phyloP scores from a whole-genome alignment of 2,797 vertebrate genomes.

The Phrynocephalus guinanensis region DNA sequence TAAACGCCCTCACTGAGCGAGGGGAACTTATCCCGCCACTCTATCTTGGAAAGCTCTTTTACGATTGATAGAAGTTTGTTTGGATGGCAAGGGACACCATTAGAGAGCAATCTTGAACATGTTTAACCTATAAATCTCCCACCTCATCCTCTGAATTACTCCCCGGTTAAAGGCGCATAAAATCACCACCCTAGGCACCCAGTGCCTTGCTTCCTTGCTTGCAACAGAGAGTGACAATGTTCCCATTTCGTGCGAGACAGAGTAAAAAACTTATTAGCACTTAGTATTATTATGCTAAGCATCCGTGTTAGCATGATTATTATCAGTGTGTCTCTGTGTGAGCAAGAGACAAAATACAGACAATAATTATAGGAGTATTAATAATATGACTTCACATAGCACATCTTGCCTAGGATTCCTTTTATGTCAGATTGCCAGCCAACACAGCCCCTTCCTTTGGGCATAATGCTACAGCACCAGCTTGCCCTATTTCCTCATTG shows the following conservation, averaged over 20 bases:
- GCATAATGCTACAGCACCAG: neutral
- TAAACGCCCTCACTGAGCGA: no score
- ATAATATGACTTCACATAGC: slow-evolving; percentile 2
- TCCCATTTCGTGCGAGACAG: neutral
- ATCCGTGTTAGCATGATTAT: slow-evolving; percentile 14
- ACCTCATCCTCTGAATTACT: neutral
- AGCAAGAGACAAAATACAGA: neutral
- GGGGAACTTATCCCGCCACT: no score
- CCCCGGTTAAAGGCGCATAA: neutral
- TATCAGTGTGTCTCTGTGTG: neutral
- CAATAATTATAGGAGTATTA: neutral
- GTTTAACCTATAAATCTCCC: neutral
- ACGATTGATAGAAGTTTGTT: no score
- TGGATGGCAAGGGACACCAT: neutral
- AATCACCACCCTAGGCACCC: neutral
- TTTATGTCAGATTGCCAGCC: neutral
- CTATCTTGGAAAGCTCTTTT: no score
- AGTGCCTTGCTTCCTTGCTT: neutral
- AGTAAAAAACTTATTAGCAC: slow-evolving; percentile 3
- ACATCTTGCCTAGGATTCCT: neutral
- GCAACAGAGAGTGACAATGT: neutral
- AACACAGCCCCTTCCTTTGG: neutral
- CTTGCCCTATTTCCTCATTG: neutral
- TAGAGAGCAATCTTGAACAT: neutral
- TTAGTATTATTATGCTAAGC: neutral